These are phyloP conservation scores for Pseudochromis fuscus DNA, from an alignment of 2,797 vertebrate species.

Conservation along the genomic window DNA sequence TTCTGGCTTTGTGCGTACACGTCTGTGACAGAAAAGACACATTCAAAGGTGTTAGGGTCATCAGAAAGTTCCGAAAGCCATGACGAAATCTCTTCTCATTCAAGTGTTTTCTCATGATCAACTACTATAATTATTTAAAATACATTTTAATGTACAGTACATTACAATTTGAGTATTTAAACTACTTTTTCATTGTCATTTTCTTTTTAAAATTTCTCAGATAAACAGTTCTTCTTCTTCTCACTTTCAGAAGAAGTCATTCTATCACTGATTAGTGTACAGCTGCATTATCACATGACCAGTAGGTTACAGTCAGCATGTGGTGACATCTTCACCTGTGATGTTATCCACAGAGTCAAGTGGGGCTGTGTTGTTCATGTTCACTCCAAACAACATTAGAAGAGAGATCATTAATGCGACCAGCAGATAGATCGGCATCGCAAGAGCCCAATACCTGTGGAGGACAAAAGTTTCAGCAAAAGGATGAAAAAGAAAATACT, in stretches of 20 bases:
- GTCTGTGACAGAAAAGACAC: constrained; percentile 81
- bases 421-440: constrained; percentile 91
- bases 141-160: not conserved
- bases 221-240: not conserved
- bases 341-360: constrained; percentile 91
- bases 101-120: not conserved
- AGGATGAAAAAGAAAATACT: not conserved
- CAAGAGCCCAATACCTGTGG: constrained; percentile 95
- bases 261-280: not conserved
- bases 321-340: constrained; percentile 85
- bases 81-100: not conserved
- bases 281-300: too few species aligned
- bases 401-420: constrained; percentile 83
- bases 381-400: constrained; percentile 91
- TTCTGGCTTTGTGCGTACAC: constrained; percentile 88
- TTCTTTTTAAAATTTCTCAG: not conserved
- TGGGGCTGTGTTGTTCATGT: constrained; percentile 94
- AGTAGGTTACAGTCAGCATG: not conserved
- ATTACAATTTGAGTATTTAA: not conserved
- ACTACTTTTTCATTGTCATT: not conserved
- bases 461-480: constrained; percentile 17
- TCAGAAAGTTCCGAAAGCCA: not conserved
- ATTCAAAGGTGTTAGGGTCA: not conserved
- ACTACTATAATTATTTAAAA: not conserved
- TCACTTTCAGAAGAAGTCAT: not conserved